Conservation (phyloP, 2,888 invertebrate species). For the Gibbula magus region DNA sequence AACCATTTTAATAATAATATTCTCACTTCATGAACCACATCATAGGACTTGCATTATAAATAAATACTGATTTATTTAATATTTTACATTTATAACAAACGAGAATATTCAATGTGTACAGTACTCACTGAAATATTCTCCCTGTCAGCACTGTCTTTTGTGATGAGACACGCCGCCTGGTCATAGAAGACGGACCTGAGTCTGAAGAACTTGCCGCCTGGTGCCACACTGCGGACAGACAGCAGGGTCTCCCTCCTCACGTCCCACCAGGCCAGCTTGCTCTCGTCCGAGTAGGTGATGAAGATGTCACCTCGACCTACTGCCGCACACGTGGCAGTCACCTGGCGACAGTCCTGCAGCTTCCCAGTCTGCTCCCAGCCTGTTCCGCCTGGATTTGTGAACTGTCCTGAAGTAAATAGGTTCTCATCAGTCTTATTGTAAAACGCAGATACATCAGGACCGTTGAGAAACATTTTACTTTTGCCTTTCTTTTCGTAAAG, state of each 20-base stretch:
- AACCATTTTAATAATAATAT: neutral
- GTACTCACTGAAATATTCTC: slow-evolving; percentile 19
- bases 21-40: neutral
- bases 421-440: slow-evolving; percentile 30
- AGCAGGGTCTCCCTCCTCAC: slow-evolving; percentile 34
- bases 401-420: slow-evolving; percentile 27
- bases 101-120: neutral
- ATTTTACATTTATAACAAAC: neutral
- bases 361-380: slow-evolving; percentile 38
- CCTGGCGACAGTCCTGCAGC: slow-evolving; percentile 27
- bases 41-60: too few species aligned
- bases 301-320: slow-evolving; percentile 29
- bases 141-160: neutral
- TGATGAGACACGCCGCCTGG: slow-evolving; percentile 37
- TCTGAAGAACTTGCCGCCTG: neutral
- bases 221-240: slow-evolving; percentile 23
- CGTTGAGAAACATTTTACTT: slow-evolving; percentile 44
- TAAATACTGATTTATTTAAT: too few species aligned
- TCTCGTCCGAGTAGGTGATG: slow-evolving; percentile 26
- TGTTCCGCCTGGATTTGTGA: slow-evolving; percentile 26
- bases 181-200: slow-evolving; percentile 39
- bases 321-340: slow-evolving; percentile 15
- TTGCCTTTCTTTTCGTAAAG: slow-evolving; percentile 31
- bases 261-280: slow-evolving; percentile 38
- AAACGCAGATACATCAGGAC: slow-evolving; percentile 44